Percentiles rank a stretch among this genome's conserved stretches.
These are phyloP conservation scores for Lottia scabra DNA, from an alignment of 2,888 invertebrate genomes.

Conservation along the genomic window DNA sequence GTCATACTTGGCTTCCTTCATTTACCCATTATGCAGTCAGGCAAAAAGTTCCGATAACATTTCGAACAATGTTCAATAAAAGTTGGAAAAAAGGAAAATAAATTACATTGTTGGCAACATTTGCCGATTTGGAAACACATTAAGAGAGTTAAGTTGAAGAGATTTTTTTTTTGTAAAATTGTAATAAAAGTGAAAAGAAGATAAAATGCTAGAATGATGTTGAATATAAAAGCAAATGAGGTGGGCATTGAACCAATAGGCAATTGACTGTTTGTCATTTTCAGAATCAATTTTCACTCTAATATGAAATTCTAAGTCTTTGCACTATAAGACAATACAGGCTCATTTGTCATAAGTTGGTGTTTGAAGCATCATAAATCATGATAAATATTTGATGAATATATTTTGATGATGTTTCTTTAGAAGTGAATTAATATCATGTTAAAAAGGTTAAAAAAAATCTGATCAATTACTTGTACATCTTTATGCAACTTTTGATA, in stretches of 20 bases:
- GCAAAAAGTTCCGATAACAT: conserved; percentile 1
- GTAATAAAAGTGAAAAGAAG: conserved; percentile 3
- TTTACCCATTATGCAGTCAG: conserved; percentile 5
- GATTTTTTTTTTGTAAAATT: conserved; percentile 1
- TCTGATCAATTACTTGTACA: no score
- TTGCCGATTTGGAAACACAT: conserved; percentile 3
- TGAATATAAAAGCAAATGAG: conserved; percentile 4
- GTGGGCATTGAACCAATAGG: not conserved
- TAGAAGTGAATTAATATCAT: no score
- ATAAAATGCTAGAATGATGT: conserved; percentile 4
- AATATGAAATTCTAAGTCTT: no score
- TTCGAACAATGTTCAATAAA: conserved; percentile 5
- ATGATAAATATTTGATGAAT: no score
- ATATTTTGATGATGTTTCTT: no score
- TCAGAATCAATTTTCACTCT: not conserved
- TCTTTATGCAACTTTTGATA: no score
- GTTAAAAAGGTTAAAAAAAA: no score
- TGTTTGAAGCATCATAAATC: no score
- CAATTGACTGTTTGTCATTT: conserved; percentile 1
- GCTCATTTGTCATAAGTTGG: no score
- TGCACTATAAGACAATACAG: no score
- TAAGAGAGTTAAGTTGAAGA: conserved; percentile 3
- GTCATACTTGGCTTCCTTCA: conserved; percentile 1
- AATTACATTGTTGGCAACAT: conserved; percentile 5
- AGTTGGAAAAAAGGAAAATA: conserved; percentile 1